Conservation (phyloP, 2,113 vertebrate species). For the Spheniscus mendiculus region DNA sequence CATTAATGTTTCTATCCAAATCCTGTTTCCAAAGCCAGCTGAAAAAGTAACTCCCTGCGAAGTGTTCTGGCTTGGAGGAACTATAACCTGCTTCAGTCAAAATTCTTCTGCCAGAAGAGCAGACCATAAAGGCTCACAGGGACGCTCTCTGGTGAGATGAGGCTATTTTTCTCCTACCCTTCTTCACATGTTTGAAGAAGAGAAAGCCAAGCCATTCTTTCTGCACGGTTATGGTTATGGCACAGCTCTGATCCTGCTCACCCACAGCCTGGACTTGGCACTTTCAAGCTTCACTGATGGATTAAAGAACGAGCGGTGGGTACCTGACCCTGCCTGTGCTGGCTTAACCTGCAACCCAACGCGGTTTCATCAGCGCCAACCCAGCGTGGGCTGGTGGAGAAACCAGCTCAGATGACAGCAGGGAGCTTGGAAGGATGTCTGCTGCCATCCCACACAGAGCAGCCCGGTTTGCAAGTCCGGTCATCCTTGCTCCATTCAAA, state of each 20-base stretch:
- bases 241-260: neutral
- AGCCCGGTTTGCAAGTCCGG: rapidly evolving
- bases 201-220: neutral
- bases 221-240: neutral
- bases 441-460: neutral
- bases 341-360: neutral
- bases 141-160: neutral
- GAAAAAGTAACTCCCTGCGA: neutral
- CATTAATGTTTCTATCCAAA: neutral
- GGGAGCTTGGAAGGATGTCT: neutral
- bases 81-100: neutral
- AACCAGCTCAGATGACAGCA: neutral
- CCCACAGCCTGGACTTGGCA: neutral
- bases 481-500: neutral
- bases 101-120: neutral
- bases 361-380: neutral
- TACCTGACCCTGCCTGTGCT: neutral
- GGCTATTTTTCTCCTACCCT: neutral
- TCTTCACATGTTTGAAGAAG: neutral
- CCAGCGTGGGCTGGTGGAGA: neutral
- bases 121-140: neutral
- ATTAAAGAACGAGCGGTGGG: neutral
- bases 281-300: neutral
- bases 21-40: neutral
- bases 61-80: neutral